These are phyloP conservation scores for Antheraea assamensis DNA, from an alignment of 2,888 invertebrate species.

Conservation along the genomic window DNA sequence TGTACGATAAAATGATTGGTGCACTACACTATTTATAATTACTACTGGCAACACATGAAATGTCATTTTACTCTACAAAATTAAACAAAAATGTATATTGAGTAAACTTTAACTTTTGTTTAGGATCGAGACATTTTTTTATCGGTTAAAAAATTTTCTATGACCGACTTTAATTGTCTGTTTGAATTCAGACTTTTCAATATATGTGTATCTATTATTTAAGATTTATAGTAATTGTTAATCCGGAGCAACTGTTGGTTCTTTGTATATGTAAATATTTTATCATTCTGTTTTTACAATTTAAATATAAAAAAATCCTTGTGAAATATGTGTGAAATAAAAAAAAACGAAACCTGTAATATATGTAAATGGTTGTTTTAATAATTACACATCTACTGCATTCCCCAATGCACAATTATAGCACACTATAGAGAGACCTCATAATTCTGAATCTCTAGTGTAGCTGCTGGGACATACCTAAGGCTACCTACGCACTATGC, in stretches of 20 bases:
- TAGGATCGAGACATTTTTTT: neutral
- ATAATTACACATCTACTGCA: conserved; percentile 26
- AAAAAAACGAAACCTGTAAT: conserved; percentile 76
- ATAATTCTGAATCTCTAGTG: too few relatives aligned
- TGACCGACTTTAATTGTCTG: neutral
- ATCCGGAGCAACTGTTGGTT: conserved; percentile 72
- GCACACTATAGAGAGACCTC: neutral
- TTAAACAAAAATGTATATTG: neutral
- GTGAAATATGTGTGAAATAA: conserved; percentile 81
- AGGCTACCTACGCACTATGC: too few relatives aligned
- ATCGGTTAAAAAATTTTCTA: neutral
- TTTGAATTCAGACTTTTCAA: neutral
- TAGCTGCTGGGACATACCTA: too few relatives aligned
- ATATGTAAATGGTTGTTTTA: conserved; percentile 55
- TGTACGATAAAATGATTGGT: too few relatives aligned
- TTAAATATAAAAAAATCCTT: conserved; percentile 66
- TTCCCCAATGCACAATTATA: neutral
- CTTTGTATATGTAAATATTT: conserved; percentile 77
- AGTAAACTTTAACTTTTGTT: neutral
- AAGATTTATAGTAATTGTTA: conserved; percentile 69
- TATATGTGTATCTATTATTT: conserved; percentile 33
- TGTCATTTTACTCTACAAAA: too few relatives aligned
- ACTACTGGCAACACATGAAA: too few relatives aligned
- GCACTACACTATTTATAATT: too few relatives aligned
- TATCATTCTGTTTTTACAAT: conserved; percentile 60